A percentile compares a stretch with the other conserved stretches of the same genome.
These are phyloP conservation scores for Paralichthys olivaceus DNA, from an alignment of 2,113 vertebrate genomes.

Conservation along the genomic window DNA sequence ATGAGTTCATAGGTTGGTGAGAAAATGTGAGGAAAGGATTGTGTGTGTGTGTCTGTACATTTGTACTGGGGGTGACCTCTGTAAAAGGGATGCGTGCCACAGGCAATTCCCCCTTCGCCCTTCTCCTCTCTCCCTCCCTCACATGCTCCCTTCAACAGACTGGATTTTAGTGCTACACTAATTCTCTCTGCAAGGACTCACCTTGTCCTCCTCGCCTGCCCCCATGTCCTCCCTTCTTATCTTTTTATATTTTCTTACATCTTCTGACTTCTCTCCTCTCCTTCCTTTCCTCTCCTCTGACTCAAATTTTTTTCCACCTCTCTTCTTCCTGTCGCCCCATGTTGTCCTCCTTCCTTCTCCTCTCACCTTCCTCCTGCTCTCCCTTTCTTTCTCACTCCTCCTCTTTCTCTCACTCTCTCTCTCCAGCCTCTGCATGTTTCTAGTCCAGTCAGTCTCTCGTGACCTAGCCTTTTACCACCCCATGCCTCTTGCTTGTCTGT, in stretches of 20 bases:
- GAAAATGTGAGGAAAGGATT: neutral
- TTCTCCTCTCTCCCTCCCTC: constrained; percentile 7
- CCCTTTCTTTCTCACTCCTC: constrained; percentile 16
- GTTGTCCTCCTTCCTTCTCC: constrained; percentile 21
- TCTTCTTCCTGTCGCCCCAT: constrained; percentile 16
- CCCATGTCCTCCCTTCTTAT: neutral
- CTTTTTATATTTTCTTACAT: no score
- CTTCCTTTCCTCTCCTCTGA: constrained; percentile 1
- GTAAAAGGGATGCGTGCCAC: constrained; percentile 43
- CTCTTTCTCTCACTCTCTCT: constrained; percentile 4
- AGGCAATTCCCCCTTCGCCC: constrained; percentile 9
- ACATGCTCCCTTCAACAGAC: constrained; percentile 7
- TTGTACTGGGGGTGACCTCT: constrained; percentile 43
- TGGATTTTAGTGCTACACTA: constrained; percentile 43
- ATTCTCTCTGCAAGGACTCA: constrained; percentile 41
- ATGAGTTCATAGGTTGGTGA: neutral
- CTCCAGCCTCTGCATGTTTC: constrained; percentile 49
- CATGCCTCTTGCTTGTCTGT: constrained; percentile 36
- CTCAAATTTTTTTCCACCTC: neutral
- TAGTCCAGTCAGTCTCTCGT: constrained; percentile 44
- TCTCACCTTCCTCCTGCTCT: constrained; percentile 26
- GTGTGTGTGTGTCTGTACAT: constrained; percentile 12
- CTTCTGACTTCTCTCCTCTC: neutral
- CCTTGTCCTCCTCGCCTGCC: constrained; percentile 30
- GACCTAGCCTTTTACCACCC: constrained; percentile 50